Percentiles rank a stretch among this genome's conserved stretches.
Conservation (phyloP, 2,113 vertebrate genomes). For the Paracanthobrama guichenoti region DNA sequence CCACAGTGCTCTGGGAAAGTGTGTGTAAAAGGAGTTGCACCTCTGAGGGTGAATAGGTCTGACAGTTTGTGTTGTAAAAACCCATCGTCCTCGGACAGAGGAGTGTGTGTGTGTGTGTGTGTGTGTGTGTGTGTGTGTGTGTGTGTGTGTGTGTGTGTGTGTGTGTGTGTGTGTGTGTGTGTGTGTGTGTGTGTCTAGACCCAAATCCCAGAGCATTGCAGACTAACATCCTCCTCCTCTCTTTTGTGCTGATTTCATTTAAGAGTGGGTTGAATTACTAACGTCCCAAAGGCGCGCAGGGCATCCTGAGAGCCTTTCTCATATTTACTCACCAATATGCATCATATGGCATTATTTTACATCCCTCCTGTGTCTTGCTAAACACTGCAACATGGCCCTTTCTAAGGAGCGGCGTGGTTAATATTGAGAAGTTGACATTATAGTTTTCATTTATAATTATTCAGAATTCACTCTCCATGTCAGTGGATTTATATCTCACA, state of each 20-base stretch:
- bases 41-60: conserved; percentile 66
- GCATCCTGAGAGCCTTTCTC: conserved; percentile 29
- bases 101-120: conserved; percentile 50
- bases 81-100: conserved; percentile 65
- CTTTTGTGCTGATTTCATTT: conserved; percentile 50
- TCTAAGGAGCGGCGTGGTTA: not conserved
- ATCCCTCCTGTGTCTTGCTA: conserved; percentile 13
- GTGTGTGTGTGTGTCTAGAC: conserved; percentile 19
- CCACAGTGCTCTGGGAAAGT: conserved; percentile 15
- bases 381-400: conserved; percentile 1
- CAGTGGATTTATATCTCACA: too few relatives aligned
- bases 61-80: conserved; percentile 70
- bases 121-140: conserved; percentile 35
- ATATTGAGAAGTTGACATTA: not conserved
- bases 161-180: conserved; percentile 30
- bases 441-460: not conserved
- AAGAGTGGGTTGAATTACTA: conserved; percentile 52
- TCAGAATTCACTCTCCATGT: too few relatives aligned
- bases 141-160: conserved; percentile 26
- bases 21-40: conserved; percentile 37
- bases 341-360: conserved; percentile 5
- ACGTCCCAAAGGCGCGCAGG: conserved; percentile 34
- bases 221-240: conserved; percentile 41
- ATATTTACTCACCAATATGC: not conserved
- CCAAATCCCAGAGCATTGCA: conserved; percentile 29